These are phyloP conservation scores for Hylaeus volcanicus DNA, from an alignment of 1,140 invertebrate species.

Conservation along the genomic window DNA sequence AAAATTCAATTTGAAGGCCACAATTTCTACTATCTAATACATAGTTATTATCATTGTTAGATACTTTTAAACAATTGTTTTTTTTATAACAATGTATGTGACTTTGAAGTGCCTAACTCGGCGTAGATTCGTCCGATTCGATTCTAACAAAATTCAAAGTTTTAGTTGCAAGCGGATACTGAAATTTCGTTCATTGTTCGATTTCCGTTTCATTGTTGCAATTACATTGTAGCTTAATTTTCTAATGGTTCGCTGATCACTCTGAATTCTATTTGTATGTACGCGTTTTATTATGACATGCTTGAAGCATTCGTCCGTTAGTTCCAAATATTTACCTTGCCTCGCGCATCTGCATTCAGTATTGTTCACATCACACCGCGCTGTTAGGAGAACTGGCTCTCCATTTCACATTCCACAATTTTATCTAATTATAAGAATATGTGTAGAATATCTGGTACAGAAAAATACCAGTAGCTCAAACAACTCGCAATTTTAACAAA, in stretches of 20 bases:
- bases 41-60: no score
- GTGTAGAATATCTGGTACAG: no score
- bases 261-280: not conserved
- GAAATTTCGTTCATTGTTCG: no score
- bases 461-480: not conserved
- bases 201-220: no score
- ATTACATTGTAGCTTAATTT: slow-evolving; percentile 1
- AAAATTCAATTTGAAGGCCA: no score
- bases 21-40: no score
- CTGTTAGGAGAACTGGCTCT: slow-evolving; percentile 14
- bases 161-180: no score
- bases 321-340: slow-evolving; percentile 36
- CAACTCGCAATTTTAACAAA: not conserved
- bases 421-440: slow-evolving; percentile 19
- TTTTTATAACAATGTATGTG: no score
- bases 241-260: slow-evolving; percentile 1
- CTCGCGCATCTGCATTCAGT: slow-evolving; percentile 16
- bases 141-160: no score
- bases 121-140: no score
- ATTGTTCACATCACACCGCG: slow-evolving; percentile 25
- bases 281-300: slow-evolving; percentile 9
- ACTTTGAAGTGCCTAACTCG: no score
- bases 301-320: slow-evolving; percentile 15
- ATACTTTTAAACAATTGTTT: no score
- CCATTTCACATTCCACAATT: slow-evolving; percentile 9